phyloP scores from a whole-genome alignment of 2,888 invertebrate species.

The Drosophila mulleri region DNA sequence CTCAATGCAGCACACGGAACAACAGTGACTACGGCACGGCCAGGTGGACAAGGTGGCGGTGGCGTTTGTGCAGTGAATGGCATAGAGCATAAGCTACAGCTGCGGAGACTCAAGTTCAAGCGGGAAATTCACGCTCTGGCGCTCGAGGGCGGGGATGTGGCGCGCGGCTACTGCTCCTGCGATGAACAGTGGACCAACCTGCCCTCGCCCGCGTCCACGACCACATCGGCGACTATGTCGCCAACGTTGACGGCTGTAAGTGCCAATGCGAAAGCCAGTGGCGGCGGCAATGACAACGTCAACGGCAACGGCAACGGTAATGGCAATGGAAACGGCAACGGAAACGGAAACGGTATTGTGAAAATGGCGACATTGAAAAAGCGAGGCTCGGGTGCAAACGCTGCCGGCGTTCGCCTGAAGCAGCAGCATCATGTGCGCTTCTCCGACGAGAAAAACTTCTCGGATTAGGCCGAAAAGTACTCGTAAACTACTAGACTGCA shows the following conservation, averaged over 20 bases:
- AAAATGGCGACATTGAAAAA: constrained; percentile 56
- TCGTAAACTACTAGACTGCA: constrained; percentile 82
- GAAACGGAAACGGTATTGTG: constrained; percentile 60
- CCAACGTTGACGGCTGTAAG: constrained; percentile 60
- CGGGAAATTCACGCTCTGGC: constrained; percentile 81
- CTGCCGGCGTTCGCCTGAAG: constrained; percentile 61
- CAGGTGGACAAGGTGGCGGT: not conserved
- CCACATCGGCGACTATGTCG: constrained; percentile 60
- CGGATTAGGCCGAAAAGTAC: constrained; percentile 65
- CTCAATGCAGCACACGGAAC: constrained; percentile 59
- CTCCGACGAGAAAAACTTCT: constrained; percentile 83
- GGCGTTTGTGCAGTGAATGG: constrained; percentile 12
- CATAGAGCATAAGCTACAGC: constrained; percentile 33
- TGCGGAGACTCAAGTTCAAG: constrained; percentile 71
- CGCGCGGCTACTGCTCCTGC: constrained; percentile 82
- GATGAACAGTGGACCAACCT: constrained; percentile 81
- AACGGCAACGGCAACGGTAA: not conserved
- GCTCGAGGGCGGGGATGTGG: constrained; percentile 81
- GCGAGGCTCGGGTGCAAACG: constrained; percentile 26
- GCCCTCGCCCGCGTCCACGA: constrained; percentile 70
- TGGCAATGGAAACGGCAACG: constrained; percentile 24
- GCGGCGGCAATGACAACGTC: constrained; percentile 16
- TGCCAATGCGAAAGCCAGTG: constrained; percentile 39
- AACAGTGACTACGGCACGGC: constrained; percentile 27
- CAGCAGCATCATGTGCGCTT: constrained; percentile 83